These are phyloP conservation scores for Xiphophorus couchianus DNA, from an alignment of 2,113 vertebrate genomes.

Conservation along the genomic window DNA sequence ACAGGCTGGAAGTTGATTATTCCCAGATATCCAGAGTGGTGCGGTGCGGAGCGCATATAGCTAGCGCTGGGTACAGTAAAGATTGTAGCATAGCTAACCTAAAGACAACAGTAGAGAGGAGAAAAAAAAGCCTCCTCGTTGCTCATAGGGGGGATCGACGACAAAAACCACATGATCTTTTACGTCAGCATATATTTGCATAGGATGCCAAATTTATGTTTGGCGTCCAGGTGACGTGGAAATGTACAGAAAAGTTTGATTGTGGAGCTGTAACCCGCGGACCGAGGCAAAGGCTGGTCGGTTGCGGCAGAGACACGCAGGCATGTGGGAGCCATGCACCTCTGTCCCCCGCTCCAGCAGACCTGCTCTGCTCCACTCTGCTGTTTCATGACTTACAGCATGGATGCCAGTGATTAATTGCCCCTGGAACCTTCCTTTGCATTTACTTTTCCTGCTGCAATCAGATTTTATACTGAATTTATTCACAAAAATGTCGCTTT, in stretches of 20 bases:
- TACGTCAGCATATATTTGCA: constrained; percentile 96
- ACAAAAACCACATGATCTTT: constrained; percentile 93
- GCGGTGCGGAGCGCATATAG: constrained; percentile 65
- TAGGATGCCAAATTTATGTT: constrained; percentile 87
- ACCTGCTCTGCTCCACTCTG: constrained; percentile 8
- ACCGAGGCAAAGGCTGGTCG: constrained; percentile 23
- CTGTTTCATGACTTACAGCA: constrained; percentile 13
- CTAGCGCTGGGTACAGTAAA: constrained; percentile 72
- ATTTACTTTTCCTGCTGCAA: not conserved
- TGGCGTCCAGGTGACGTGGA: constrained; percentile 78
- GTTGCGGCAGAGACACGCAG: constrained; percentile 18
- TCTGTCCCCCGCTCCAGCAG: constrained; percentile 23
- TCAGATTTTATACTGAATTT: constrained; percentile 8
- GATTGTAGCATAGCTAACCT: constrained; percentile 78
- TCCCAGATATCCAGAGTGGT: constrained; percentile 61
- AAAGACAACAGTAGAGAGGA: constrained; percentile 73
- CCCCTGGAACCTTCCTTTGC: not conserved
- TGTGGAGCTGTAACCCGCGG: constrained; percentile 11
- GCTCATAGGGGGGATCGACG: constrained; percentile 91
- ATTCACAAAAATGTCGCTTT: not conserved
- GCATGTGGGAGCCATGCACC: constrained; percentile 30
- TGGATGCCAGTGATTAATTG: constrained; percentile 4
- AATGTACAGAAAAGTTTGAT: constrained; percentile 66
- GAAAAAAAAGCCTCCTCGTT: constrained; percentile 74
- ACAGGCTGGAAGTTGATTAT: constrained; percentile 49